These are phyloP conservation scores for Lagria hirta DNA, from an alignment of 2,888 invertebrate genomes.

Conservation along the genomic window DNA sequence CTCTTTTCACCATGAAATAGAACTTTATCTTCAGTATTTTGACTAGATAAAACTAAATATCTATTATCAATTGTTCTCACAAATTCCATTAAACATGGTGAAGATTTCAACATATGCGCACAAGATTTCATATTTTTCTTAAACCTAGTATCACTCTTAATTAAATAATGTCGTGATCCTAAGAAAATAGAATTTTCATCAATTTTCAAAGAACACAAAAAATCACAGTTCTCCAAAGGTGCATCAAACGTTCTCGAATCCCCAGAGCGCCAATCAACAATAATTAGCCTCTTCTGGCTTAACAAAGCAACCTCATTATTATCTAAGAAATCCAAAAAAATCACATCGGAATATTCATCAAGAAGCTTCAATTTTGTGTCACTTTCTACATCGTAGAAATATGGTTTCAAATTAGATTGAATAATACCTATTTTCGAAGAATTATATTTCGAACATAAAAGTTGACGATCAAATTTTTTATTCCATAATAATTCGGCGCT, in stretches of 20 bases:
- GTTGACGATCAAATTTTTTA: conserved; percentile 5
- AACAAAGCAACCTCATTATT: conserved; percentile 2
- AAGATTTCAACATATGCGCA: conserved; percentile 15
- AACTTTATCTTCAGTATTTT: conserved; percentile 32
- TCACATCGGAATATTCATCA: too few species aligned
- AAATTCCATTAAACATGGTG: conserved; percentile 36
- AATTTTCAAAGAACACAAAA: conserved; percentile 11
- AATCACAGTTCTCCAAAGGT: conserved; percentile 6
- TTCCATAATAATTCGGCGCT: background rate
- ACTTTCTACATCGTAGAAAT: too few species aligned
- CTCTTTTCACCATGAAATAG: conserved; percentile 34
- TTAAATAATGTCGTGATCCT: conserved; percentile 10
- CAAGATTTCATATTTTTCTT: conserved; percentile 13
- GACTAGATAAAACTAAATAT: conserved; percentile 33
- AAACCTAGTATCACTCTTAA: conserved; percentile 10
- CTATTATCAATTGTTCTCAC: too few species aligned
- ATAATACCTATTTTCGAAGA: conserved; percentile 8
- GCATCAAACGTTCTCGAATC: conserved; percentile 3
- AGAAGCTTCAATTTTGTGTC: background rate
- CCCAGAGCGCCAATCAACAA: conserved; percentile 10
- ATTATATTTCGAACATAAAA: conserved; percentile 3
- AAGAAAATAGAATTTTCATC: conserved; percentile 3
- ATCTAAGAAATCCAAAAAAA: conserved; percentile 7
- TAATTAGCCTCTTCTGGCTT: conserved; percentile 7
- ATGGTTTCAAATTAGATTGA: too few species aligned